Percentiles rank a stretch among this genome's conserved stretches.
Conservation (phyloP, 2,888 invertebrate genomes). For the Microctonus hyperodae region DNA sequence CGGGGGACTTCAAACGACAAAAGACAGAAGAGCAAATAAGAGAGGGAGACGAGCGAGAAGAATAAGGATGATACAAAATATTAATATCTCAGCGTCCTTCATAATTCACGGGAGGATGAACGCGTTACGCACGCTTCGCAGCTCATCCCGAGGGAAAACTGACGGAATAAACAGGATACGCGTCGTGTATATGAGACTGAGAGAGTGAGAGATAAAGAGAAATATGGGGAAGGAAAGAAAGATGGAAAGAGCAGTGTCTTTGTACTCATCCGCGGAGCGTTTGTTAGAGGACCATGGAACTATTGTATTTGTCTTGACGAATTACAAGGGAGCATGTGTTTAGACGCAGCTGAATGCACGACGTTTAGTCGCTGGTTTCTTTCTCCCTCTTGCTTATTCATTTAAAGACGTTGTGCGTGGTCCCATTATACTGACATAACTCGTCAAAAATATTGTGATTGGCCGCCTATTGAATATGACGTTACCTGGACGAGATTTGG, state of each 20-base stretch:
- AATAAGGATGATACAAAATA: slow-evolving; percentile 63
- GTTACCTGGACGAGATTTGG: slow-evolving; percentile 48
- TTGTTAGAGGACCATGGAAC: slow-evolving; percentile 33
- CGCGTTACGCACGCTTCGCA: slow-evolving; percentile 62
- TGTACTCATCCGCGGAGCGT: slow-evolving; percentile 50
- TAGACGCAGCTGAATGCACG: slow-evolving; percentile 55
- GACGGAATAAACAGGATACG: slow-evolving; percentile 51
- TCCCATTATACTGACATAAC: slow-evolving; percentile 60
- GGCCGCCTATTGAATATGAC: slow-evolving; percentile 56
- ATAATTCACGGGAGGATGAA: slow-evolving; percentile 62
- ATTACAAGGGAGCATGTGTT: slow-evolving; percentile 52
- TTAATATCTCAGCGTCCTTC: slow-evolving; percentile 62
- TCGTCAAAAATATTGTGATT: slow-evolving; percentile 64
- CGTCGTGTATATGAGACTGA: neutral
- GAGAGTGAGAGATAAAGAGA: slow-evolving; percentile 15
- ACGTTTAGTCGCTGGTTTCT: slow-evolving; percentile 46
- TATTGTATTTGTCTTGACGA: slow-evolving; percentile 44
- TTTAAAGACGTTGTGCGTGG: slow-evolving; percentile 16
- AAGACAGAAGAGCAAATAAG: slow-evolving; percentile 45
- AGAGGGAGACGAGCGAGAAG: slow-evolving; percentile 28
- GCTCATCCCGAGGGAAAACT: slow-evolving; percentile 58
- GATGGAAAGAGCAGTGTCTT: slow-evolving; percentile 52
- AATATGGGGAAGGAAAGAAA: slow-evolving; percentile 22
- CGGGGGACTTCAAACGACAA: slow-evolving; percentile 54
- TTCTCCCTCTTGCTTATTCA: slow-evolving; percentile 28